phyloP scores from a whole-genome alignment of 1,140 invertebrate species.

The Latrodectus geometricus region DNA sequence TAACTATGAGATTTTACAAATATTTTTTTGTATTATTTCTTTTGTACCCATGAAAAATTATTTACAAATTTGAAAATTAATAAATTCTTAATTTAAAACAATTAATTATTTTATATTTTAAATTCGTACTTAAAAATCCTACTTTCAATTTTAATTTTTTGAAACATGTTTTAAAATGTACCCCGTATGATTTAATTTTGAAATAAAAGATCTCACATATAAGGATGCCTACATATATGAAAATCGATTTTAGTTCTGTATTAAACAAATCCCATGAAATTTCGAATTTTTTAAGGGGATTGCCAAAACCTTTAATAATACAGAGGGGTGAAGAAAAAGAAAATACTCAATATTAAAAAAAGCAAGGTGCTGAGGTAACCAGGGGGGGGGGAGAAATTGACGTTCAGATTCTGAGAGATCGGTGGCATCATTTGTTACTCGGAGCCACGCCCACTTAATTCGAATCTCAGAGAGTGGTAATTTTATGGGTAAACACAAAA shows the following conservation, averaged over 20 bases:
- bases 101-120: too few relatives aligned
- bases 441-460: conserved; percentile 50
- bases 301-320: background rate
- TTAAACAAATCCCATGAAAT: background rate
- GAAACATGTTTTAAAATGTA: too few relatives aligned
- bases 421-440: conserved; percentile 49
- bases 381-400: conserved; percentile 26
- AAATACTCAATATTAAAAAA: conserved; percentile 4
- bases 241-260: too few relatives aligned
- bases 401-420: conserved; percentile 42
- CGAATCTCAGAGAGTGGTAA: conserved; percentile 49
- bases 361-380: background rate
- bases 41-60: too few relatives aligned
- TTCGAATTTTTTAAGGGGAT: background rate
- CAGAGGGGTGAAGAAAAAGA: background rate
- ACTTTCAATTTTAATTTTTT: too few relatives aligned
- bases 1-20: too few relatives aligned
- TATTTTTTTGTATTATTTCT: too few relatives aligned
- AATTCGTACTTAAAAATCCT: too few relatives aligned
- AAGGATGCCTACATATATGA: too few relatives aligned
- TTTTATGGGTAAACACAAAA: conserved; percentile 59
- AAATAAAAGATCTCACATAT: too few relatives aligned
- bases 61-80: too few relatives aligned
- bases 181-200: background rate
- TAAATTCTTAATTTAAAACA: too few relatives aligned